Percentiles rank a stretch among this genome's conserved stretches.
phyloP scores from a whole-genome alignment of 1,140 invertebrate species.

The Rhyzopertha dominica region DNA sequence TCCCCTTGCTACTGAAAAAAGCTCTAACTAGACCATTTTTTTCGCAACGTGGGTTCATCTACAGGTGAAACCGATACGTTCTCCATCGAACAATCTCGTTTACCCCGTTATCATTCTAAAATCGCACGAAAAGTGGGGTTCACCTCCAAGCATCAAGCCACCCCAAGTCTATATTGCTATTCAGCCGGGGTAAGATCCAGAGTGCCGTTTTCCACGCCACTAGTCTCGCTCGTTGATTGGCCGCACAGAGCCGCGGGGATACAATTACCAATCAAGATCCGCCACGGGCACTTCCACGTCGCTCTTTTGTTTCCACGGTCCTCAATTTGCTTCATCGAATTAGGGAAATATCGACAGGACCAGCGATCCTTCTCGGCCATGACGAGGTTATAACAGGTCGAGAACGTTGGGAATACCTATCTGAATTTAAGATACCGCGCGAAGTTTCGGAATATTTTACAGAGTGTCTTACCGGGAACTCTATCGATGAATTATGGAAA shows the following conservation, averaged over 20 bases:
- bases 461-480: neutral
- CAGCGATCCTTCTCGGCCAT: slow-evolving; percentile 25
- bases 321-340: slow-evolving; percentile 37
- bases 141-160: too few relatives aligned
- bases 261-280: slow-evolving; percentile 44
- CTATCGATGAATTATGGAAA: too few relatives aligned
- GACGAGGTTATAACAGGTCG: slow-evolving; percentile 28
- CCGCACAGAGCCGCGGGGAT: slow-evolving; percentile 30
- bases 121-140: too few relatives aligned
- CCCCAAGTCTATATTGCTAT: too few relatives aligned
- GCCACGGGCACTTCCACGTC: slow-evolving; percentile 23
- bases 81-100: too few relatives aligned
- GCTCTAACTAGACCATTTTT: too few relatives aligned
- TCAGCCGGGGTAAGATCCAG: slow-evolving; percentile 29
- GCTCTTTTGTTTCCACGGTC: slow-evolving; percentile 11
- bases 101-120: too few relatives aligned
- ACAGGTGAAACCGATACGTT: too few relatives aligned
- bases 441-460: slow-evolving; percentile 1
- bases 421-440: slow-evolving; percentile 15
- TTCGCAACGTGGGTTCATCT: too few relatives aligned
- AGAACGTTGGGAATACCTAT: slow-evolving; percentile 23
- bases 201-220: slow-evolving; percentile 41
- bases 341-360: slow-evolving; percentile 37
- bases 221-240: slow-evolving; percentile 39
- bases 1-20: too few relatives aligned